A percentile compares a stretch with the other conserved stretches of the same genome.
These are phyloP conservation scores for Neogobius melanostomus DNA, from an alignment of 2,113 vertebrate species.

Conservation along the genomic window DNA sequence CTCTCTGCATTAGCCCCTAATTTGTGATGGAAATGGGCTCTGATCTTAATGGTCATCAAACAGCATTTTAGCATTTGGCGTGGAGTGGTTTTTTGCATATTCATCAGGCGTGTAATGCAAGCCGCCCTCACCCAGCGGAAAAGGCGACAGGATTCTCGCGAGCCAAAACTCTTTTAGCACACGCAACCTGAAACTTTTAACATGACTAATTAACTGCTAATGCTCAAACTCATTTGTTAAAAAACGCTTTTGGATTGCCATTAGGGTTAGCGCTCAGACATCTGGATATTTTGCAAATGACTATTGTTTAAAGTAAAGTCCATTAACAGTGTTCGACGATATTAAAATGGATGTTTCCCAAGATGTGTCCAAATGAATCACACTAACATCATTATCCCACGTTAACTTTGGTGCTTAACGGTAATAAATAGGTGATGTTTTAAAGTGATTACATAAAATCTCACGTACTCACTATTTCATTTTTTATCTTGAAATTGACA, in stretches of 20 bases:
- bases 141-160: neutral
- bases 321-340: neutral
- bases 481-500: too few relatives aligned
- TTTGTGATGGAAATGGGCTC: constrained; percentile 34
- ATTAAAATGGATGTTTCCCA: neutral
- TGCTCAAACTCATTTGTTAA: neutral
- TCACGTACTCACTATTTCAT: too few relatives aligned
- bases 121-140: constrained; percentile 1
- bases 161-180: neutral
- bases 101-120: neutral
- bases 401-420: too few relatives aligned
- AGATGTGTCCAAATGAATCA: neutral
- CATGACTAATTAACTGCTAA: neutral
- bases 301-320: neutral
- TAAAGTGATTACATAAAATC: too few relatives aligned
- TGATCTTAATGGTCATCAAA: constrained; percentile 32
- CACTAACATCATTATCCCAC: neutral
- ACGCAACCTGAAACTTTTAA: neutral
- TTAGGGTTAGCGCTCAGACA: neutral
- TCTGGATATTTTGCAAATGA: neutral
- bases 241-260: neutral
- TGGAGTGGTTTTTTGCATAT: neutral
- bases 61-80: constrained; percentile 21
- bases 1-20: constrained; percentile 21
- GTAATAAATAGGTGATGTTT: too few relatives aligned